Conservation (phyloP, 2,113 vertebrate species). For the Chloropsis cyanopogon region DNA sequence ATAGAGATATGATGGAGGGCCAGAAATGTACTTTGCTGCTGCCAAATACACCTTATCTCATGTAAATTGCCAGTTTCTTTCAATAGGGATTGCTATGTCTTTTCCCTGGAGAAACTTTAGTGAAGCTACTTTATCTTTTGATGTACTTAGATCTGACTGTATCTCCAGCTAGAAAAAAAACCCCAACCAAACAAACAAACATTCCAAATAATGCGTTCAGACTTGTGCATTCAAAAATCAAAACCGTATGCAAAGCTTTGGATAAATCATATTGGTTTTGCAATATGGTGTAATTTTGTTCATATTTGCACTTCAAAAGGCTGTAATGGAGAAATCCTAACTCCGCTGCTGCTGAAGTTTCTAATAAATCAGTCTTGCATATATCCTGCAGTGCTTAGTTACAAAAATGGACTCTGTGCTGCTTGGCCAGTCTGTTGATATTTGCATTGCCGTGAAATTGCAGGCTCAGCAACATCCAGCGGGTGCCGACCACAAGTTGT, state of each 20-base stretch:
- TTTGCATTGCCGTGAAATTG: not conserved
- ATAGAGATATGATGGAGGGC: not conserved
- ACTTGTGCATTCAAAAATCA: constrained; percentile 36
- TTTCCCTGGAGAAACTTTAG: constrained; percentile 17
- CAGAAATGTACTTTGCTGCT: not conserved
- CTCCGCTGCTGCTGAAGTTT: not conserved
- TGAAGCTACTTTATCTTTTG: constrained; percentile 11
- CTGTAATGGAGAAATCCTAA: constrained; percentile 18
- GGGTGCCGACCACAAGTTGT: not conserved
- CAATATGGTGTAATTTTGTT: not conserved
- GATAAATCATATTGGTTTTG: constrained; percentile 9
- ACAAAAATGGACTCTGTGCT: not conserved
- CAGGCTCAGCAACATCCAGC: not conserved
- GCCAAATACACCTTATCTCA: constrained; percentile 3
- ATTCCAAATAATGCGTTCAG: constrained; percentile 37
- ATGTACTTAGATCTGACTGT: not conserved
- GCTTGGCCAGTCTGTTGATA: not conserved
- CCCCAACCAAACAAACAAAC: constrained; percentile 7
- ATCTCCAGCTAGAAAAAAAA: constrained; percentile 12
- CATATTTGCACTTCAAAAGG: constrained; percentile 55
- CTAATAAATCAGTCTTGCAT: not conserved
- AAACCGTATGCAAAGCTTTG: constrained; percentile 32
- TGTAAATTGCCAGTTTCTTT: constrained; percentile 21
- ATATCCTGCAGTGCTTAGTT: not conserved
- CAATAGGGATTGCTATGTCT: not conserved